Evolutionary conservation across 2,888 invertebrate genomes (phyloP), one percentile per base, ranked within the genome.

Genomic region (Nemotelus pantherinus): DNA sequence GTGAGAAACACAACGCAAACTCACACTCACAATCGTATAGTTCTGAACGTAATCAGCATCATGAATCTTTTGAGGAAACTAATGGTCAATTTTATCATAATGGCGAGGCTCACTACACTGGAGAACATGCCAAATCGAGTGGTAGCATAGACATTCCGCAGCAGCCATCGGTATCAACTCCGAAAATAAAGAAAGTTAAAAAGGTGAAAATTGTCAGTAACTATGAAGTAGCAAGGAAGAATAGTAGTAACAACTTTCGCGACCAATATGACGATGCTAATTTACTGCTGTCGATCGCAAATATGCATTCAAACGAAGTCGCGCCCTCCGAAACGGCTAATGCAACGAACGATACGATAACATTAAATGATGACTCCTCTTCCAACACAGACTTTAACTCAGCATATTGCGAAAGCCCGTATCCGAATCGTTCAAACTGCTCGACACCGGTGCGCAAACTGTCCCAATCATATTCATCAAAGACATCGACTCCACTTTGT

Each of bases 191-290:
- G 63, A 82, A 82, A 76, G 72, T 80, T 6, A 81, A 81, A 47
- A 81, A 81, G 63, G 65, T 82, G 2, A 82, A 82, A 78, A 80
- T 80, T 47, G 78, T 81, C n/a, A 82, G 79, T 60, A 82, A 78
- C 44, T 85, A 85, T 3, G 85, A 85, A 78, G 82, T 76, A 50
- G 70, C 77, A 9, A 70, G 76, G 48, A 82, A 45, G 44, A 70
- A n/a, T 44, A 60, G 9, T 44, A 86, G 86, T 74, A 86, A 85
- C 77, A 86, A 86, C 78, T 85, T 85, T 4, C 85, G 85, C 44
- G 76, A 72, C 10, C 70, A 67, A 41, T 82, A 82, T 47, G 82
- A 82, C 7, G 82, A 82, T 65, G 83, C 81, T 25, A 83, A 82
- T 81, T 78, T 83, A 45, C 63, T 82, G 43, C 78, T 83, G n/a